Conservation (phyloP, 2,888 invertebrate genomes). For the Brenthis daphne region DNA sequence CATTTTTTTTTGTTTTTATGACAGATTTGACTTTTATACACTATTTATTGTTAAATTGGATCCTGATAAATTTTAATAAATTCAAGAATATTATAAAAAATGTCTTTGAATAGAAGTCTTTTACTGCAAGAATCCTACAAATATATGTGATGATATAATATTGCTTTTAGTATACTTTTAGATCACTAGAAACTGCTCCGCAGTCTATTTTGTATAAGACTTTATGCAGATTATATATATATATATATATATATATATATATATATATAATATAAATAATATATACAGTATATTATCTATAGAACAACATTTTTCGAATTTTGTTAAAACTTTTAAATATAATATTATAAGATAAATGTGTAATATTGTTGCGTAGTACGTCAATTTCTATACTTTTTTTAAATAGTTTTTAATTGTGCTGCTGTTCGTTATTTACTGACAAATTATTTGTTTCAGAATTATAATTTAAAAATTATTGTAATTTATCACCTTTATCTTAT, state of each 20-base stretch:
- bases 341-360: not conserved
- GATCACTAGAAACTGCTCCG: constrained; percentile 23
- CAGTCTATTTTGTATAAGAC: constrained; percentile 32
- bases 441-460: constrained; percentile 30
- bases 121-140: not conserved
- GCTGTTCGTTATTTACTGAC: constrained; percentile 16
- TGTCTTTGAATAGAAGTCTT: not conserved
- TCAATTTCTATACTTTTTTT: constrained; percentile 16
- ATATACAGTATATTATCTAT: constrained; percentile 2
- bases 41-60: not conserved
- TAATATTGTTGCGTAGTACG: constrained; percentile 5
- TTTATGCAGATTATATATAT: constrained; percentile 16
- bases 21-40: not conserved
- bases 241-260: too few relatives aligned
- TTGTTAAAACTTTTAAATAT: not conserved
- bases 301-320: not conserved
- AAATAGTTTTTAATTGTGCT: not conserved
- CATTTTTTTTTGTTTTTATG: not conserved
- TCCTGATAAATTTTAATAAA: too few relatives aligned
- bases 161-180: constrained; percentile 15
- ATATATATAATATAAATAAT: constrained; percentile 2
- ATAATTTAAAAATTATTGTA: constrained; percentile 39
- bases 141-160: constrained; percentile 14
- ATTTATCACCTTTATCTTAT: constrained; percentile 38
- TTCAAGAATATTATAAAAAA: constrained; percentile 6